Conservation (phyloP, 2,888 invertebrate species). For the Desoria tigrina region DNA sequence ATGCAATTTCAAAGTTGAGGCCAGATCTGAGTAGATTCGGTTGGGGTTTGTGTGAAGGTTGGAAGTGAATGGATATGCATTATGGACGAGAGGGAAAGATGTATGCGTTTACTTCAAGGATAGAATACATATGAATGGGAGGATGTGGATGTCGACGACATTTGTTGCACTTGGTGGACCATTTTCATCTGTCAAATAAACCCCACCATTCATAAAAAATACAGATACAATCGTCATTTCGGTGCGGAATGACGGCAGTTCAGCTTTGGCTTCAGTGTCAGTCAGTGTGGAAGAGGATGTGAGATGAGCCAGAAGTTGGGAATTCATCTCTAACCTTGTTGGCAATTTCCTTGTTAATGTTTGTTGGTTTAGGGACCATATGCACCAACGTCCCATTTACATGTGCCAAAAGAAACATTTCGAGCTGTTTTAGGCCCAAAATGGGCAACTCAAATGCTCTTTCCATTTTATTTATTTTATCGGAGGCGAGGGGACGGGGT, state of each 20-base stretch:
- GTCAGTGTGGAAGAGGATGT: slow-evolving; percentile 5
- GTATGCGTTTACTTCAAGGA: no score
- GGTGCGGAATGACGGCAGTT: no score
- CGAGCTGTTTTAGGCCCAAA: slow-evolving; percentile 6
- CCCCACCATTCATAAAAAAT: slow-evolving; percentile 4
- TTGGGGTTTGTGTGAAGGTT: no score
- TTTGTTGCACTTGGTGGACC: slow-evolving; percentile 10
- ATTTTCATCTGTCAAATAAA: slow-evolving; percentile 4
- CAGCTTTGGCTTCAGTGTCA: not conserved
- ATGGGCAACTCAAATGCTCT: slow-evolving; percentile 13
- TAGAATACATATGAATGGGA: slow-evolving; percentile 3
- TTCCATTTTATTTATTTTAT: not conserved
- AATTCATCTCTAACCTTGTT: slow-evolving; percentile 13
- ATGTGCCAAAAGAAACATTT: slow-evolving; percentile 17
- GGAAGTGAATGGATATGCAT: no score
- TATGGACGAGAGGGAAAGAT: no score
- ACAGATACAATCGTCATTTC: no score
- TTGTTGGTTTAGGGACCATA: slow-evolving; percentile 15
- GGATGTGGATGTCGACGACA: slow-evolving; percentile 1
- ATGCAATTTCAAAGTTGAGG: no score
- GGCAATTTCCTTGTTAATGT: slow-evolving; percentile 33
- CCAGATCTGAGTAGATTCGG: no score
- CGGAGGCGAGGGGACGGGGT: no score
- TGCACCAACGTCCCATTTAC: slow-evolving; percentile 12
- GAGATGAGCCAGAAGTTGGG: slow-evolving; percentile 15